Base-by-base conservation (phyloP, 2,888 invertebrate genomes). In the Phragmatobia fuliginosa region DNA sequence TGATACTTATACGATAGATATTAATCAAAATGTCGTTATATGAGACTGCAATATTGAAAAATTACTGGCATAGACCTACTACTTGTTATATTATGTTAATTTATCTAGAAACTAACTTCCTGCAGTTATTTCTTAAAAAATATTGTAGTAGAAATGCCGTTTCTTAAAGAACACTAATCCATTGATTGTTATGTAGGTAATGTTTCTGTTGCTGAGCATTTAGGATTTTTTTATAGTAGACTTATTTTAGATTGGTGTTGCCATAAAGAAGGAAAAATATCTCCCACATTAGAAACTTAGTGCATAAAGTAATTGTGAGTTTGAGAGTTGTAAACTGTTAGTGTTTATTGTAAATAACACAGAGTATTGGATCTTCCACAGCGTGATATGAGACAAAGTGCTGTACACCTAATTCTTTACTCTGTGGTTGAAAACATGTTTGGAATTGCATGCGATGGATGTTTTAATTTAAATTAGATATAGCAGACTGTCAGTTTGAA, bases 381-480 rank as follows among this genome's bases (percentile, higher is more conserved):
- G 28, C 16, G 16, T 16, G 28, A 16, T 28, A 56, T 5, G 56
- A 14, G 14, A 16, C 5, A 14, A 52, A 52, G 28, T 6, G 56
- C 14, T 28, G 28, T 56, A 14, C 25, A 56, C 28, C 28, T 6
- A 28, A 56, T 56, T 56, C 28, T 25, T 56, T 56, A 28, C 56
- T 56, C 56, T 28, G 56, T 56, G 56, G 1, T 64, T 77, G 78
- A 71, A 71, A 65, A 49, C 66, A 75, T 79, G 68, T 79, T 79
- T 71, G 80, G 58, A 79, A 80, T 82, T 85, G 86, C 87, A 86
- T 86, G 85, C 74, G 62, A 80, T 84, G 75, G 84, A 49, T 64
- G 33, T 69, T 28, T 32, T 32, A 32, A 64, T 70, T 49, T 60
- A 45, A 49, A 11, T 14, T 79, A 77, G 78, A 68, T 67, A 60